Conservation (phyloP, 2,113 vertebrate species). For the Cepphus grylle region DNA sequence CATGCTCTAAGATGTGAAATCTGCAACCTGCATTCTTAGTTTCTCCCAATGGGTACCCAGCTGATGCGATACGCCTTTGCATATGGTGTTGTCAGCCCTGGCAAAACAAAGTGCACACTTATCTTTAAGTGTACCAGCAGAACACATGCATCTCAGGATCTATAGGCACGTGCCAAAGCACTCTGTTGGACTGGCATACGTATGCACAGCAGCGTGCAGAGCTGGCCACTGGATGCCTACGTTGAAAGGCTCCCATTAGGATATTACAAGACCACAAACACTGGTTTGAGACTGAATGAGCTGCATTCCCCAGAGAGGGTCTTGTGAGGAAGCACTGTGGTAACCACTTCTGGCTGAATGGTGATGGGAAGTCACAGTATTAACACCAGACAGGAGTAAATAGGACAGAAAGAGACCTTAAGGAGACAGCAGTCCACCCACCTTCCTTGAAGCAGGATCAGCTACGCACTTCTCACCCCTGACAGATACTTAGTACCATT, state of each 20-base stretch:
- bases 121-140: not conserved
- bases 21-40: not conserved
- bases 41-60: not conserved
- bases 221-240: not conserved
- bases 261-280: not conserved
- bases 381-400: not conserved
- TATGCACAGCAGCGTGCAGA: not conserved
- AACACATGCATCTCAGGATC: not conserved
- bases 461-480: not conserved
- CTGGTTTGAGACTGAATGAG: not conserved
- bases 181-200: not conserved
- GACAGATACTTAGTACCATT: not conserved
- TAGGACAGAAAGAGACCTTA: not conserved
- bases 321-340: not conserved
- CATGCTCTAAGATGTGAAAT: not conserved
- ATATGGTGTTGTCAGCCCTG: not conserved
- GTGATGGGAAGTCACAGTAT: not conserved
- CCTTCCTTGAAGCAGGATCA: not conserved
- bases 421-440: not conserved
- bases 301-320: not conserved
- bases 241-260: not conserved
- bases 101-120: not conserved
- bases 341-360: not conserved
- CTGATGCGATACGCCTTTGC: not conserved
- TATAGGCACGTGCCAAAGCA: not conserved